Percentiles rank a stretch among this genome's conserved stretches.
Conservation (phyloP, 2,113 vertebrate species). For the Sphaerodactylus townsendi region DNA sequence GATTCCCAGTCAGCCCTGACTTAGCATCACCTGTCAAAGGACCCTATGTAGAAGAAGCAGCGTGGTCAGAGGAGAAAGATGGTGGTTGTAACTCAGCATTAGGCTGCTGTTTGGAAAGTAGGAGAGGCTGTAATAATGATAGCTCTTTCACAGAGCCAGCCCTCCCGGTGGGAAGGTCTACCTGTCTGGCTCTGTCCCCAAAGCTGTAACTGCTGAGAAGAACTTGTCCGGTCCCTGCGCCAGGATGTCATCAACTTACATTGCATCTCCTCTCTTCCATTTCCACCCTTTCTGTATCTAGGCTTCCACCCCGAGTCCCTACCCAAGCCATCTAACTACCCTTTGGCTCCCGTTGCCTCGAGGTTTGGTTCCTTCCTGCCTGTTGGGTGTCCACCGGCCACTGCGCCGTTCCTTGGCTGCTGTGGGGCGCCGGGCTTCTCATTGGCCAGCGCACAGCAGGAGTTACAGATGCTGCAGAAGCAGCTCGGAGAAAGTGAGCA, state of each 20-base stretch:
- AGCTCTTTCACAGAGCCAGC: not conserved
- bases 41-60: no score
- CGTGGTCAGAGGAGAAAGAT: no score
- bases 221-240: not conserved
- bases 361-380: constrained; percentile 60
- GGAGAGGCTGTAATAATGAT: not conserved
- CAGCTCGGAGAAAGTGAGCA: constrained; percentile 86
- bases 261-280: constrained; percentile 26
- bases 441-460: constrained; percentile 88
- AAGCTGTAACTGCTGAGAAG: not conserved
- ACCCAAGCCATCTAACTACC: constrained; percentile 61
- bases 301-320: constrained; percentile 75
- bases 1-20: no score
- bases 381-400: constrained; percentile 19
- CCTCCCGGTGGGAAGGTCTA: not conserved
- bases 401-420: constrained; percentile 62
- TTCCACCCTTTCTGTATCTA: constrained; percentile 67
- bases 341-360: constrained; percentile 53
- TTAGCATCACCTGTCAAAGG: no score
- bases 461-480: constrained; percentile 90
- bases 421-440: constrained; percentile 75
- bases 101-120: not conserved
- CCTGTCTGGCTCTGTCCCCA: not conserved
- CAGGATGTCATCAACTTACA: not conserved
- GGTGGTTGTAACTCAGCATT: no score